Evolutionary conservation across 1,140 invertebrate species (phyloP).

Genomic region (Tribolium madens): DNA sequence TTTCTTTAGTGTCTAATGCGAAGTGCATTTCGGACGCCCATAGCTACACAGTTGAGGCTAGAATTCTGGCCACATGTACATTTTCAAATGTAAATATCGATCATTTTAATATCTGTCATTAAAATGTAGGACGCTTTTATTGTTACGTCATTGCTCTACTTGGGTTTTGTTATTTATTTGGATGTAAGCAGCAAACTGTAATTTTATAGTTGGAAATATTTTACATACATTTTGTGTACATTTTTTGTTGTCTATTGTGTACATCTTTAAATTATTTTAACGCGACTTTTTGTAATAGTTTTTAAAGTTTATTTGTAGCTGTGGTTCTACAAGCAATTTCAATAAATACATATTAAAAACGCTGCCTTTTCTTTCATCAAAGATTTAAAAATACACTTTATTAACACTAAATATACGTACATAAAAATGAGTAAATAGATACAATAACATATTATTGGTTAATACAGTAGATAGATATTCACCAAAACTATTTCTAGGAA

Average conservation of each 20-base stretch:
- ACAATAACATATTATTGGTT: too few relatives aligned
- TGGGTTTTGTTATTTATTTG: constrained; percentile 58
- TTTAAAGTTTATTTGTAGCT: constrained; percentile 61
- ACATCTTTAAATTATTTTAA: constrained; percentile 60
- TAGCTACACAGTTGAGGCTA: constrained; percentile 41
- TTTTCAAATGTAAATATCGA: constrained; percentile 59
- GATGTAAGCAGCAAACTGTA: constrained; percentile 56
- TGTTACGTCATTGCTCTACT: constrained; percentile 51
- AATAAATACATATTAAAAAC: constrained; percentile 57
- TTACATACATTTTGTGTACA: constrained; percentile 58
- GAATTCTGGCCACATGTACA: constrained; percentile 58
- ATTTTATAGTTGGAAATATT: constrained; percentile 55
- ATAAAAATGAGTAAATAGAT: too few relatives aligned
- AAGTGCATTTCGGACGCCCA: constrained; percentile 34
- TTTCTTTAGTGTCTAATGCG: constrained; percentile 13
- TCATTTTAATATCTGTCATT: constrained; percentile 54
- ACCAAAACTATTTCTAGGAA: too few relatives aligned
- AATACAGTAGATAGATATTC: too few relatives aligned
- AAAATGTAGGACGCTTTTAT: constrained; percentile 51
- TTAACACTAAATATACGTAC: background rate
- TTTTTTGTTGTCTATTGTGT: constrained; percentile 60
- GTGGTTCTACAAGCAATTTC: constrained; percentile 61
- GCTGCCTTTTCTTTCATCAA: constrained; percentile 12
- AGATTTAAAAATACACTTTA: background rate
- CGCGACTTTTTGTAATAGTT: constrained; percentile 53